Percentiles rank a stretch among this genome's conserved stretches.
Conservation (phyloP, 2,113 vertebrate species). For the Rhineura floridana region DNA sequence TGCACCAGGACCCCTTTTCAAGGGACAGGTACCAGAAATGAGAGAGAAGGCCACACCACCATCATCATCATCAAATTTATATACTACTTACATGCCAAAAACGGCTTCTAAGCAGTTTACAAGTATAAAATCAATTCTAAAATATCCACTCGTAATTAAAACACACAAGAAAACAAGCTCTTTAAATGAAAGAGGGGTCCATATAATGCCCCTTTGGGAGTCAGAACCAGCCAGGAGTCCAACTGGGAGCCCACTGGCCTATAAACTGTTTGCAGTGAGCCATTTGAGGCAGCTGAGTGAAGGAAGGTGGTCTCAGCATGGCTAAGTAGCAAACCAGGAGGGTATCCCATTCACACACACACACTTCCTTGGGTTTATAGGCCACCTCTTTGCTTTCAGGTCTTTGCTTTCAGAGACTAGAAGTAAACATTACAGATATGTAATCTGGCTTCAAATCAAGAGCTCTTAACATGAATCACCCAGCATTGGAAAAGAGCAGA, state of each 20-base stretch:
- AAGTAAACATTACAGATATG: neutral
- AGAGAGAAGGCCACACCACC: too few species aligned
- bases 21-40: neutral
- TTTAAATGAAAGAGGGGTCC: too few species aligned
- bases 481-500: neutral
- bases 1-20: neutral
- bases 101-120: neutral
- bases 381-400: neutral
- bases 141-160: too few species aligned
- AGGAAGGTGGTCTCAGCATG: neutral
- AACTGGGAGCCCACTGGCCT: neutral
- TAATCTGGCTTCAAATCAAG: neutral
- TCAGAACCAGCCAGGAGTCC: too few species aligned
- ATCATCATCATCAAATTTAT: too few species aligned
- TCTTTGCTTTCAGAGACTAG: neutral
- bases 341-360: too few species aligned
- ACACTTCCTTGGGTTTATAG: too few species aligned
- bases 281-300: neutral
- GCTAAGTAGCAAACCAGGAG: neutral
- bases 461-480: neutral
- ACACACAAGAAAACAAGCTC: neutral
- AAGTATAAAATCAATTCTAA: too few species aligned
- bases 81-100: too few species aligned
- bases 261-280: neutral
- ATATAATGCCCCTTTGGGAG: neutral